Evolutionary conservation across 2,797 vertebrate genomes (phyloP).

Genomic region (Coluber constrictor): DNA sequence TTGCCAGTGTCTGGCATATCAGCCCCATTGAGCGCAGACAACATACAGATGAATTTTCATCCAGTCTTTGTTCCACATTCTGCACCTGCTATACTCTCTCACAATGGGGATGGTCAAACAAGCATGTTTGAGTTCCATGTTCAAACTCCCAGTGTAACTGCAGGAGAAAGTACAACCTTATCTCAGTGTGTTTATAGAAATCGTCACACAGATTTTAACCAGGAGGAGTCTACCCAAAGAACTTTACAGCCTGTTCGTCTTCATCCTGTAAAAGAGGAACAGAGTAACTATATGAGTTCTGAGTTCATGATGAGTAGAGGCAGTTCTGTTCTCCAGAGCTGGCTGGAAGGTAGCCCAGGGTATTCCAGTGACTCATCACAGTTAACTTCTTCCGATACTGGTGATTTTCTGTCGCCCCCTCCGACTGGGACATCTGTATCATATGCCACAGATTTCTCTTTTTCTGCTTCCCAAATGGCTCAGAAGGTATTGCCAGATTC

Average conservation of each 20-base stretch:
- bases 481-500: slow-evolving; percentile 76
- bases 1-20: slow-evolving; percentile 73
- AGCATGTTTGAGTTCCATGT: slow-evolving; percentile 90
- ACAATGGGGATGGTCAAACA: slow-evolving; percentile 73
- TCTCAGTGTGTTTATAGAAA: slow-evolving; percentile 79
- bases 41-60: slow-evolving; percentile 71
- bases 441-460: slow-evolving; percentile 71
- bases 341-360: slow-evolving; percentile 86
- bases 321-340: slow-evolving; percentile 79
- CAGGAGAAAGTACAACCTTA: slow-evolving; percentile 70
- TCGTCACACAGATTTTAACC: slow-evolving; percentile 82
- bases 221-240: slow-evolving; percentile 79
- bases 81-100: slow-evolving; percentile 83
- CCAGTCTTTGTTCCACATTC: slow-evolving; percentile 85
- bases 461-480: slow-evolving; percentile 72
- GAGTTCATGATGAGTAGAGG: slow-evolving; percentile 81
- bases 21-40: slow-evolving; percentile 73
- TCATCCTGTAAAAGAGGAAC: slow-evolving; percentile 94
- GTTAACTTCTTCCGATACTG: slow-evolving; percentile 88
- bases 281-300: slow-evolving; percentile 76
- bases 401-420: slow-evolving; percentile 91
- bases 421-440: slow-evolving; percentile 71
- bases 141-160: slow-evolving; percentile 72
- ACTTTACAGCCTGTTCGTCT: slow-evolving; percentile 79
- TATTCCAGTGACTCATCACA: slow-evolving; percentile 91